Evolutionary conservation across 1,140 invertebrate genomes (phyloP), one percentile per base, ranked within the genome.

Genomic region (Cotesia vestalis): DNA sequence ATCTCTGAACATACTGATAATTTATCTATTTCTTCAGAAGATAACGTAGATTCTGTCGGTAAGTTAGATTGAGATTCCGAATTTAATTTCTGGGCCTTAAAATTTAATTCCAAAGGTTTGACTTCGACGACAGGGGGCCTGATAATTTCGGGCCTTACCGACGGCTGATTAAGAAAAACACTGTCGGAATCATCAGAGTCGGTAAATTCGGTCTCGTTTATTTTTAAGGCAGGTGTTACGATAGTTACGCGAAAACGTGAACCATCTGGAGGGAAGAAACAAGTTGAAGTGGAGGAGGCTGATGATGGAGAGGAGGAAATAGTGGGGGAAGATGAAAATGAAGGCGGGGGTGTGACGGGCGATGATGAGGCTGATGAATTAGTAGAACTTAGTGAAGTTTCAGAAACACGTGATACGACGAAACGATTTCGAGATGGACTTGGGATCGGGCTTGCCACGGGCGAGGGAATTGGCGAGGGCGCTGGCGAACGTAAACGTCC

Each of bases 381-480:
- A 60, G 77, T 77, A 5, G 84, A 82, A 75, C 79, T 79, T 75
- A 83, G 76, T 63, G 83, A 82, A 20, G 81, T 75, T 79, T 90
- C 89, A 27, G 84, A 78, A 5, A 90, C 89, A 17, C 88, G 84
- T 20, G 88, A 90, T 2, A 91, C 89, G 68, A 90, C 87, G 76
- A 91, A 91, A 27, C 90, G 86, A 77, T 85, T 88, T 68, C 88
- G 85, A 59, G 89, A 90, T 27, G 88, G 86, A 66, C 86, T 87
- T 8, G 89, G 88, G 69, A 90, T 87, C 27, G 92, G 91, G 81
- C 90, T 91, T 71, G 91, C 90, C 72, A 90, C 89, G 27, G 92
- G 92, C 51, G 91, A 91, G 64, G 91, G 89, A 72, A 90, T 89
- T 61, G 91, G 92, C 76, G 90, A 91, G 34, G 92, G 91, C 63